phyloP scores from a whole-genome alignment of 2,888 invertebrate genomes.

The Melipona beecheii region DNA sequence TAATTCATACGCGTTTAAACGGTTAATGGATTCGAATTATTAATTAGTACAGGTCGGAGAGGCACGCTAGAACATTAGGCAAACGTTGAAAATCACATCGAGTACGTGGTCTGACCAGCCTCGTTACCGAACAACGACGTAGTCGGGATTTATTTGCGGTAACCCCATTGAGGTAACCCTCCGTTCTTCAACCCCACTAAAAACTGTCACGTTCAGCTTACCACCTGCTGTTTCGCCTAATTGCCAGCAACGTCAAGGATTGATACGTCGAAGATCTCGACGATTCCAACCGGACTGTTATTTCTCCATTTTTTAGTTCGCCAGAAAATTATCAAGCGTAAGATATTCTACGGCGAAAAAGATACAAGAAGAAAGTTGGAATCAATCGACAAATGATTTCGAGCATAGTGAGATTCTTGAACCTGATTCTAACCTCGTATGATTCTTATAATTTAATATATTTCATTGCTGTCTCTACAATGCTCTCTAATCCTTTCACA shows the following conservation, averaged over 20 bases:
- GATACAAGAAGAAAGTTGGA: no score
- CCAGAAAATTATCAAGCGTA: no score
- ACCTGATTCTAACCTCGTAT: no score
- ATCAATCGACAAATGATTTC: no score
- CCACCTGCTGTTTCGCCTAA: conserved; percentile 77
- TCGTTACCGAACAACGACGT: conserved; percentile 69
- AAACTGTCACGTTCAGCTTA: conserved; percentile 80
- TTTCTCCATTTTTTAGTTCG: no score
- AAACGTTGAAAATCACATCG: conserved; percentile 4
- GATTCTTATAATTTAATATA: no score
- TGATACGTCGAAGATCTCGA: conserved; percentile 59
- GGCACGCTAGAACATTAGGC: no score
- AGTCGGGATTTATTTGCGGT: conserved; percentile 77
- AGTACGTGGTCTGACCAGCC: conserved; percentile 7
- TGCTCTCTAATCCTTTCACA: no score
- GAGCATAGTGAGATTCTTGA: no score
- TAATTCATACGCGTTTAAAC: neutral
- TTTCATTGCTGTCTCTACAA: no score
- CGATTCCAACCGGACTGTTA: neutral
- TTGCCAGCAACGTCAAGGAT: conserved; percentile 71
- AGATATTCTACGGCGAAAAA: no score
- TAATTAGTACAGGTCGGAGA: neutral
- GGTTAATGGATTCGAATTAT: neutral
- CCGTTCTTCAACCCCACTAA: conserved; percentile 72
- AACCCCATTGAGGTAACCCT: conserved; percentile 77